Conservation (phyloP, 2,113 vertebrate species). For the Rissa tridactyla region DNA sequence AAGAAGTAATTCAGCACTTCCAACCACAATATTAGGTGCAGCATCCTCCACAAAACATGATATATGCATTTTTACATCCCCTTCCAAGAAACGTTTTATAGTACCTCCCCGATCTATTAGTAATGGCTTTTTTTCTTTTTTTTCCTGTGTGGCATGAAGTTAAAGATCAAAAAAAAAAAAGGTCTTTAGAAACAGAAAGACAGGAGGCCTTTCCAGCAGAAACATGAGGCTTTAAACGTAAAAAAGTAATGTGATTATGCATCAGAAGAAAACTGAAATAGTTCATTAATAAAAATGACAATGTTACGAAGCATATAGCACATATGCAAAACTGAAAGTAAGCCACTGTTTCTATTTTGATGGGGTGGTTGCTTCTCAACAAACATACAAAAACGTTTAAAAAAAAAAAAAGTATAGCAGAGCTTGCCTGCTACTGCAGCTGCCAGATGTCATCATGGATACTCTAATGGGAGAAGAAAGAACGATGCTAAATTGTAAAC, state of each 20-base stretch:
- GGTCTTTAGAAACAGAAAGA: background rate
- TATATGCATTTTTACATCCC: background rate
- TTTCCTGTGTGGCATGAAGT: background rate
- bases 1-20: background rate
- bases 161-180: background rate
- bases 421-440: background rate
- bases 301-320: background rate
- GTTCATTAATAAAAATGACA: background rate
- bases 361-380: background rate
- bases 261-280: constrained; percentile 11
- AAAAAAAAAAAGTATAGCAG: background rate
- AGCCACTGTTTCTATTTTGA: background rate
- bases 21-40: background rate
- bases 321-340: background rate
- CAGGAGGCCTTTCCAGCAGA: background rate
- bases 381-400: background rate
- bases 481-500: background rate
- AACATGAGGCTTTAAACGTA: background rate
- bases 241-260: background rate
- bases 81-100: background rate
- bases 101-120: background rate
- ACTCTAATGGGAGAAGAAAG: background rate
- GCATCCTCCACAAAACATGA: background rate
- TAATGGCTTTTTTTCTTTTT: background rate
- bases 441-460: background rate